phyloP scores from a whole-genome alignment of 2,797 vertebrate species.

The Zonotrichia albicollis region DNA sequence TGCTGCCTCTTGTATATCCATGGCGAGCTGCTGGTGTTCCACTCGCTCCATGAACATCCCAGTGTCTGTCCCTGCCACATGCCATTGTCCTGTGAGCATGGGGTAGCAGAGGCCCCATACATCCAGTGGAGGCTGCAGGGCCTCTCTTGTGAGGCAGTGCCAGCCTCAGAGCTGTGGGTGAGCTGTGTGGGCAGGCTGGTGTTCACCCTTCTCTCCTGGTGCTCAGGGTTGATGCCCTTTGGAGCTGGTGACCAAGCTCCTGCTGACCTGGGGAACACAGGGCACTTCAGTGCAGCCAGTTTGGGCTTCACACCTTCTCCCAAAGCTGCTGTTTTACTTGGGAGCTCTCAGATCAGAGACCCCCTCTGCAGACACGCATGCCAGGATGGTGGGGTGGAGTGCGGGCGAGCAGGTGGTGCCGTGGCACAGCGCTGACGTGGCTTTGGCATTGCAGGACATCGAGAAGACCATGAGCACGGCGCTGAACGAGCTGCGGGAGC shows the following conservation, averaged over 20 bases:
- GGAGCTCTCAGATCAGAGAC: background rate
- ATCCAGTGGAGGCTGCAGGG: background rate
- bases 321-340: background rate
- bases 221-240: fast-evolving
- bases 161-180: background rate
- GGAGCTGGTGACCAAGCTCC: background rate
- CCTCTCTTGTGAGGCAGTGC: background rate
- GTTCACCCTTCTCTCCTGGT: fast-evolving
- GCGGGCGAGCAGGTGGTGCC: fast-evolving
- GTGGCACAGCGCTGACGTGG: background rate
- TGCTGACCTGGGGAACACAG: fast-evolving
- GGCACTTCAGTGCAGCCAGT: background rate
- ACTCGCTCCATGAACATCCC: fast-evolving
- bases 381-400: fast-evolving
- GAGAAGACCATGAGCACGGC: slow-evolving; percentile 98
- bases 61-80: fast-evolving
- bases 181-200: background rate
- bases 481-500: slow-evolving; percentile 90
- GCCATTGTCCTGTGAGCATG: background rate
- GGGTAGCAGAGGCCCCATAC: background rate
- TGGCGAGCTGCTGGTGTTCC: fast-evolving
- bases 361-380: fast-evolving
- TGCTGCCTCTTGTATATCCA: fast-evolving
- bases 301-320: background rate
- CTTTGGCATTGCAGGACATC: slow-evolving; percentile 82